Evolutionary conservation across 2,113 vertebrate species (phyloP).

Genomic region (Syrrhaptes paradoxus): DNA sequence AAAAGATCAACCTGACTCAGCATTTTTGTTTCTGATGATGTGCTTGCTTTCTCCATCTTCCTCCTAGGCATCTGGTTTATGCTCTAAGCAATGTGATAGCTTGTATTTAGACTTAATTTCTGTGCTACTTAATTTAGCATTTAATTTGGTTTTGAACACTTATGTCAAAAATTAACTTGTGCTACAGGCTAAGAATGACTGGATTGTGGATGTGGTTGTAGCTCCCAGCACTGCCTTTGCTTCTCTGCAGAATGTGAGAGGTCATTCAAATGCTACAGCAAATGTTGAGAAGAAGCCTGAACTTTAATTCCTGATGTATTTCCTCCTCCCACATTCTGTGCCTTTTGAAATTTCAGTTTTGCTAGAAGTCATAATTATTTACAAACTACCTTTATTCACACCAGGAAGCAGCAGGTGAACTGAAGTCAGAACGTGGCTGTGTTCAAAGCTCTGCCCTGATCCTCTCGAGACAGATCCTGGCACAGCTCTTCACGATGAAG

Average conservation of each 20-base stretch:
- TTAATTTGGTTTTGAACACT: not conserved
- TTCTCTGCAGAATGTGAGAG: not conserved
- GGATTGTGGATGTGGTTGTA: not conserved
- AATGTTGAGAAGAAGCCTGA: not conserved
- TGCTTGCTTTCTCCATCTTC: not conserved
- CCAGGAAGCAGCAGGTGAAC: not conserved
- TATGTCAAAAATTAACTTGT: not conserved
- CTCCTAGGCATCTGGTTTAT: not conserved
- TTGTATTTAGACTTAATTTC: not conserved
- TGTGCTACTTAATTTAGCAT: not conserved
- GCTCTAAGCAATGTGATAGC: not conserved
- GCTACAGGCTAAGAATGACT: not conserved
- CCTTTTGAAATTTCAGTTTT: not conserved
- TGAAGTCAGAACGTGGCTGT: not conserved
- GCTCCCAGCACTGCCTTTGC: not conserved
- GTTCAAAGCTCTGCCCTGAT: not conserved
- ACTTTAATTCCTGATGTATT: not conserved
- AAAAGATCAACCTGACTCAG: not conserved
- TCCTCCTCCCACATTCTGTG: not conserved
- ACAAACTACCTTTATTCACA: not conserved
- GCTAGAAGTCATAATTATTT: not conserved
- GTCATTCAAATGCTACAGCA: not conserved
- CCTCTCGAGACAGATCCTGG: not conserved
- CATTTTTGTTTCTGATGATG: not conserved
- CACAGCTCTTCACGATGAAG: rapidly evolving